Percentiles rank a stretch among this genome's conserved stretches.
Conservation (phyloP, 2,888 invertebrate genomes). For the Drosophila monieri region DNA sequence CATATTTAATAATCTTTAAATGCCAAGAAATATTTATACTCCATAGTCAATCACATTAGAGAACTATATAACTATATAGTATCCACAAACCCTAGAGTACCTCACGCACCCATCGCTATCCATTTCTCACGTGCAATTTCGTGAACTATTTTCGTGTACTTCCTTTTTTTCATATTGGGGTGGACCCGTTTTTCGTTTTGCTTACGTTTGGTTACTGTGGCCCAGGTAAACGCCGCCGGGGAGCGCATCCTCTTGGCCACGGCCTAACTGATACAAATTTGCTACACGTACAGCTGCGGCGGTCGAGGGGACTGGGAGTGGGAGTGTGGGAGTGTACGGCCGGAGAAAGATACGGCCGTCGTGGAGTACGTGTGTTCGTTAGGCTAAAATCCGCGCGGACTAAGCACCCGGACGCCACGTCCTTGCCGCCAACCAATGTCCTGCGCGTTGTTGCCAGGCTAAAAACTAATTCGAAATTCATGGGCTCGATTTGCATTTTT, state of each 20-base stretch:
- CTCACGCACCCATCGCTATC: slow-evolving; percentile 23
- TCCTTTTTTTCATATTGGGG: slow-evolving; percentile 5
- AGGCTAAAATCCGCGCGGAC: slow-evolving; percentile 71
- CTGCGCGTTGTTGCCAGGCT: slow-evolving; percentile 50
- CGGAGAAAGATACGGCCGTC: slow-evolving; percentile 12
- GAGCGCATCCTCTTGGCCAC: slow-evolving; percentile 34
- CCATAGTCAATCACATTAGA: no score
- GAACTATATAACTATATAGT: no score
- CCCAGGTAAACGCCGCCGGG: slow-evolving; percentile 41
- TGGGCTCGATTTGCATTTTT: slow-evolving; percentile 83
- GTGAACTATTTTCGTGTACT: slow-evolving; percentile 31
- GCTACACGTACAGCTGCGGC: slow-evolving; percentile 62
- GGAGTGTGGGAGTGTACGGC: neutral
- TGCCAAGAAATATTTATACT: neutral
- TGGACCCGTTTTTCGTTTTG: slow-evolving; percentile 13
- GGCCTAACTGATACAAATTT: slow-evolving; percentile 77
- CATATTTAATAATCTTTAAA: slow-evolving; percentile 2
- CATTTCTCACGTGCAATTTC: slow-evolving; percentile 24
- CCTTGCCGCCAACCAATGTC: slow-evolving; percentile 15
- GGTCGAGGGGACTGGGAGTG: neutral
- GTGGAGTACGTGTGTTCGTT: slow-evolving; percentile 72
- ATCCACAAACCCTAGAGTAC: no score
- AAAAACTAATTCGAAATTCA: slow-evolving; percentile 82
- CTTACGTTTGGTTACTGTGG: slow-evolving; percentile 9
- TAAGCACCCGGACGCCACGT: slow-evolving; percentile 47